Evolutionary conservation across 2,113 vertebrate genomes (phyloP).

Genomic region (Gallinago media): DNA sequence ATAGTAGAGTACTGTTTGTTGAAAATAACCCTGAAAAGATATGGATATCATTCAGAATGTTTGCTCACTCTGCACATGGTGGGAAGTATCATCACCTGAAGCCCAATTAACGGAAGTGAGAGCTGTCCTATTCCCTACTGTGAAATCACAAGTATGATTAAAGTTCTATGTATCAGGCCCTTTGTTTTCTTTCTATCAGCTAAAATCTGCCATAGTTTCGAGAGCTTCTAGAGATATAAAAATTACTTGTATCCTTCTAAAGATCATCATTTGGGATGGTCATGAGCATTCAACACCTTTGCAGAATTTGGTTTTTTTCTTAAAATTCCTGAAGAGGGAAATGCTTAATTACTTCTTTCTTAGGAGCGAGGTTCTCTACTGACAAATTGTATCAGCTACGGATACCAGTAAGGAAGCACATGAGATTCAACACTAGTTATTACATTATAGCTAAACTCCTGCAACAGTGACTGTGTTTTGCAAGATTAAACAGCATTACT

Average conservation of each 20-base stretch:
- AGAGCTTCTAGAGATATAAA: background rate
- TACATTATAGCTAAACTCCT: background rate
- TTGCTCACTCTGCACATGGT: background rate
- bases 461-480: background rate
- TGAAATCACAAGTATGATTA: background rate
- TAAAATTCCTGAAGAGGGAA: background rate
- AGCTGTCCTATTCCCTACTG: background rate
- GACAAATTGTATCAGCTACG: background rate
- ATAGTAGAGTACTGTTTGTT: slow-evolving; percentile 87
- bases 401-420: background rate
- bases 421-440: background rate
- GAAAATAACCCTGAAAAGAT: slow-evolving; percentile 77
- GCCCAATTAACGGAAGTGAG: background rate
- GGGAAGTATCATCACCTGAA: background rate
- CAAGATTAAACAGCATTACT: background rate
- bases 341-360: background rate
- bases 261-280: background rate
- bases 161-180: background rate
- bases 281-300: background rate
- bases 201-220: background rate
- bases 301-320: background rate
- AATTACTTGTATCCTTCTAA: background rate
- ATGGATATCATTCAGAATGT: background rate
- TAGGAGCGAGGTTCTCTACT: background rate
- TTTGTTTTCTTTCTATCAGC: background rate